Evolutionary conservation across 2,888 invertebrate genomes (phyloP), one percentile per base, ranked within the genome.

Genomic region (Clivina fossor): DNA sequence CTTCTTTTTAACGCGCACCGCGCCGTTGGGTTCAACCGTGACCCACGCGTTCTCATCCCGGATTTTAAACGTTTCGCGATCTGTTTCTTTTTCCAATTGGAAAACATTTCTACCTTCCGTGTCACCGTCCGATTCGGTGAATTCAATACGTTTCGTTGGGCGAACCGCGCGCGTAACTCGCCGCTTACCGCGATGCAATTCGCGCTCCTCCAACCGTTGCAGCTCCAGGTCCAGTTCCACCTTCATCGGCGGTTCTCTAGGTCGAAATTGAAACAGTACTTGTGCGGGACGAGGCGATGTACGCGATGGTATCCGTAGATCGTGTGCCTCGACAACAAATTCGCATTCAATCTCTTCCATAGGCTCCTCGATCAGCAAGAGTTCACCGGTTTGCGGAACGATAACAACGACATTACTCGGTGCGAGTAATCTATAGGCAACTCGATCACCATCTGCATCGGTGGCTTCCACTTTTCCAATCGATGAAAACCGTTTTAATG

Each of bases 1-100:
- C 84, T 93, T 93, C 84, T 93, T 91, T 76, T 92, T 93, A 62
- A 94, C 93, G 68, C 89, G 85, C 68, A 94, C 93, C 54, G 91
- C 89, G 65, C 94, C 94, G 76, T 90, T 92, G 38, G 89, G 84
- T 74, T 91, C 93, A 49, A 94, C 93, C 38, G 89, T 90, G 54
- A 94, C 93, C 93, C 94, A 94, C 62, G 89, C 88, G 78, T 93
- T 94, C 71, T 93, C 92, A 68, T 93, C 93, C 66, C 93, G 81
- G 68, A 94, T 92, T 76, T 93, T 93, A 74, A 93, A 94, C 7
- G 90, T 91, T 74, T 94, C 93, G 68, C 90, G 83, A 64, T 93
- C 93, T 46, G 91, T 90, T 76, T 93, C 93, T 73, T 93, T 93
- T 70, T 93, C 93, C 64, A 94, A 76, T 60, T 90, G 88, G 71